Percentiles rank a stretch among this genome's conserved stretches.
These are phyloP conservation scores for Corynorhinus townsendii DNA, from an alignment of 2,113 vertebrate species.

Conservation along the genomic window DNA sequence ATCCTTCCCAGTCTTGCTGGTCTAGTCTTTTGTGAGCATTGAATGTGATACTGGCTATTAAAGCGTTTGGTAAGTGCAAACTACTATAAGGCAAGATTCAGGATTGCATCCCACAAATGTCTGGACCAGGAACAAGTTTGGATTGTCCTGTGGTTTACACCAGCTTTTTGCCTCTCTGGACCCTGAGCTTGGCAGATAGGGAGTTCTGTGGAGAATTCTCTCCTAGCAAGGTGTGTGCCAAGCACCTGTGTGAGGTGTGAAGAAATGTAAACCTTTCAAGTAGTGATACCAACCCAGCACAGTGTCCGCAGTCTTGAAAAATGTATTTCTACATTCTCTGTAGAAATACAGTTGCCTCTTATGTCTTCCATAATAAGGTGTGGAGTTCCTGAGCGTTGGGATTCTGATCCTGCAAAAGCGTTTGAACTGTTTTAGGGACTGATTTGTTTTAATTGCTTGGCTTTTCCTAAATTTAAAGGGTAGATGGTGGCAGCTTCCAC, in stretches of 20 bases:
- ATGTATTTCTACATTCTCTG: background rate
- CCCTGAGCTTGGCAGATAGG: background rate
- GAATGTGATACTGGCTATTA: background rate
- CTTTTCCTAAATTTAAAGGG: background rate
- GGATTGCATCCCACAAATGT: background rate
- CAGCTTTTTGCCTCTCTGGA: background rate
- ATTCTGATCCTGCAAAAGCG: constrained; percentile 7
- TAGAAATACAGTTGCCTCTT: background rate
- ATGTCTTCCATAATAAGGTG: background rate
- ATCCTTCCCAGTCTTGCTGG: background rate
- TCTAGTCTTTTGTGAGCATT: background rate
- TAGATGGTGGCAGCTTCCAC: background rate
- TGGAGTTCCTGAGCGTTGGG: background rate
- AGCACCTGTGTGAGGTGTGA: background rate
- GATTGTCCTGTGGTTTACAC: background rate
- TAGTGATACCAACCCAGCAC: background rate
- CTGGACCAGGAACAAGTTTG: background rate
- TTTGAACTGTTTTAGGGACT: background rate
- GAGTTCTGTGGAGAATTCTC: background rate
- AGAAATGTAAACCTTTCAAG: background rate
- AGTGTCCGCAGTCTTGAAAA: background rate
- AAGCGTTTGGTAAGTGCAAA: background rate
- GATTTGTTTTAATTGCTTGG: background rate
- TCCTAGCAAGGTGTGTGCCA: background rate
- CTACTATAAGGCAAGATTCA: background rate